Conservation (phyloP, 2,797 vertebrate species). For the Enoplosus armatus region DNA sequence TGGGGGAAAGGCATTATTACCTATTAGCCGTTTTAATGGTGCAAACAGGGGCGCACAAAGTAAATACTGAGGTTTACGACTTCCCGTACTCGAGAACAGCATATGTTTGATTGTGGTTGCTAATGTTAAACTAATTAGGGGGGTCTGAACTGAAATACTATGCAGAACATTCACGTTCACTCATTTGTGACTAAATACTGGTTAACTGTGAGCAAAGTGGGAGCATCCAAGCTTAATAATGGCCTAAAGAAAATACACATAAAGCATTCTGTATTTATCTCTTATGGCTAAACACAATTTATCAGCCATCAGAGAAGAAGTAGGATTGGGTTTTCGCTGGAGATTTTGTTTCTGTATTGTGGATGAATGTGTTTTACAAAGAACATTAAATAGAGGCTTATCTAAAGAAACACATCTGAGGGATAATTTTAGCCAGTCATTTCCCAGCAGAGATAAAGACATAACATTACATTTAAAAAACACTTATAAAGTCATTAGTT, state of each 20-base stretch:
- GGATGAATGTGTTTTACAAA: slow-evolving; percentile 9
- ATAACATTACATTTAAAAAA: slow-evolving; percentile 9
- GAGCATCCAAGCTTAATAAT: slow-evolving; percentile 73
- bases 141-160: slow-evolving; percentile 81
- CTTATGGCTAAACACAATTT: slow-evolving; percentile 71
- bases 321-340: neutral
- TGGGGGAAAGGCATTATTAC: slow-evolving; percentile 82
- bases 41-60: slow-evolving; percentile 81
- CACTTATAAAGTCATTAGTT: slow-evolving; percentile 13
- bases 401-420: slow-evolving; percentile 1
- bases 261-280: slow-evolving; percentile 61
- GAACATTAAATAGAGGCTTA: slow-evolving; percentile 26
- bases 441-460: slow-evolving; percentile 5
- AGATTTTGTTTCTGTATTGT: slow-evolving; percentile 19
- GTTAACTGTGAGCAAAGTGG: slow-evolving; percentile 44
- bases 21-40: slow-evolving; percentile 79
- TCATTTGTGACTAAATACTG: slow-evolving; percentile 74
- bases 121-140: slow-evolving; percentile 88
- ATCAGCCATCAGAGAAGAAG: slow-evolving; percentile 48
- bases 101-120: slow-evolving; percentile 84
- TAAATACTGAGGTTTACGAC: slow-evolving; percentile 87
- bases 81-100: slow-evolving; percentile 84
- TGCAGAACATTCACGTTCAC: slow-evolving; percentile 73
- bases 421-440: neutral
- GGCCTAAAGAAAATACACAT: slow-evolving; percentile 62